Conservation (phyloP, 2,797 vertebrate genomes). For the Lutjanus argentimaculatus region DNA sequence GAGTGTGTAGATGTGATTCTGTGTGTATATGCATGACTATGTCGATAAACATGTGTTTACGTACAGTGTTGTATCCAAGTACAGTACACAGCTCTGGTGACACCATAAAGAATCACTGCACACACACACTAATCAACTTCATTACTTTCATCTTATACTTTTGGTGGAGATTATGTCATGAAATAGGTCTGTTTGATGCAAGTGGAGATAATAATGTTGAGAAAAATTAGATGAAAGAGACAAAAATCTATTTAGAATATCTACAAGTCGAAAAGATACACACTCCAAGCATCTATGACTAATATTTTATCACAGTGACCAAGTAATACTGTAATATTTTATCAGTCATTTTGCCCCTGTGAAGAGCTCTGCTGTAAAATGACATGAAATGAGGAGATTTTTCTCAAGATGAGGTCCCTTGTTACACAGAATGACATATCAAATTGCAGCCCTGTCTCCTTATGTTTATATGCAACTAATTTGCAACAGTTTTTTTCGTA, state of each 20-base stretch:
- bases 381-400: not conserved
- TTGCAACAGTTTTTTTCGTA: too few species aligned
- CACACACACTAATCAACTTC: not conserved
- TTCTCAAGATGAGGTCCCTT: not conserved
- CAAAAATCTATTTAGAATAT: not conserved
- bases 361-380: not conserved
- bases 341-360: not conserved
- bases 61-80: not conserved
- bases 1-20: constrained; percentile 20
- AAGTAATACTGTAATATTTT: not conserved
- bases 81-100: too few species aligned
- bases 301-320: not conserved
- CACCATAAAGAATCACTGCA: not conserved
- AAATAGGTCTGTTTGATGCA: not conserved
- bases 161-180: not conserved
- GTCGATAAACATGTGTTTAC: constrained; percentile 41
- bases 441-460: too few species aligned
- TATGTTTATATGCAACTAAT: too few species aligned
- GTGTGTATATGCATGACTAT: constrained; percentile 33
- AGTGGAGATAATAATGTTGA: not conserved
- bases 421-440: not conserved
- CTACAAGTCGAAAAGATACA: not conserved
- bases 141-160: not conserved
- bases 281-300: not conserved
- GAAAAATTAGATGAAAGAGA: not conserved